Percentiles rank a stretch among this genome's conserved stretches.
Evolutionary conservation across 2,888 invertebrate species (phyloP).

Genomic region (Drosophila multiciliata): DNA sequence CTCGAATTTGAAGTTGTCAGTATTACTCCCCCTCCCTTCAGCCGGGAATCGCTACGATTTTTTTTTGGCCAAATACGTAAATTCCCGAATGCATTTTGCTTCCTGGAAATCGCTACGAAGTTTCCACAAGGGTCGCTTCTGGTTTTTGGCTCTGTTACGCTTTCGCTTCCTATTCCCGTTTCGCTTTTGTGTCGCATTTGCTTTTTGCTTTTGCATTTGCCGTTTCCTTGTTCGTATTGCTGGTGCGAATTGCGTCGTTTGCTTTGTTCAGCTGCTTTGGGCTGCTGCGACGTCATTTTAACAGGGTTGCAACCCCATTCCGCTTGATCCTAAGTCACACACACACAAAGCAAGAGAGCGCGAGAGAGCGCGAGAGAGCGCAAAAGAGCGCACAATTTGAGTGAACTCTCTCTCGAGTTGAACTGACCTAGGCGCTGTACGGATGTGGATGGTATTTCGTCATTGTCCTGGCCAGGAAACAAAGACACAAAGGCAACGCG

Average conservation of each 20-base stretch:
- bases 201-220: neutral
- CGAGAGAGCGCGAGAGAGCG: neutral
- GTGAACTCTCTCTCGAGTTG: constrained; percentile 20
- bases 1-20: constrained; percentile 18
- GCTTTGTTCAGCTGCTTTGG: constrained; percentile 27
- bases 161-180: neutral
- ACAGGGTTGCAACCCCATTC: constrained; percentile 34
- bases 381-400: constrained; percentile 11
- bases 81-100: constrained; percentile 39
- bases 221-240: constrained; percentile 14
- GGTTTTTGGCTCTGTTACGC: constrained; percentile 6
- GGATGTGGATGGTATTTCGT: constrained; percentile 38
- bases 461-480: constrained; percentile 30
- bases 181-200: neutral
- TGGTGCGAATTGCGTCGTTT: constrained; percentile 35
- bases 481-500: constrained; percentile 32
- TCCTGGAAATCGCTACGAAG: constrained; percentile 40
- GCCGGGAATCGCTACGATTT: neutral
- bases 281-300: constrained; percentile 37
- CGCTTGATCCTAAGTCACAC: constrained; percentile 32
- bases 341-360: neutral
- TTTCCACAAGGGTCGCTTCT: constrained; percentile 27
- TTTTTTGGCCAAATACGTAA: constrained; percentile 8
- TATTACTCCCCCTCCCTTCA: constrained; percentile 22
- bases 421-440: constrained; percentile 41